Evolutionary conservation across 2,888 invertebrate genomes (phyloP), one percentile per base, ranked within the genome.

Genomic region (Leistus spinibarbis): DNA sequence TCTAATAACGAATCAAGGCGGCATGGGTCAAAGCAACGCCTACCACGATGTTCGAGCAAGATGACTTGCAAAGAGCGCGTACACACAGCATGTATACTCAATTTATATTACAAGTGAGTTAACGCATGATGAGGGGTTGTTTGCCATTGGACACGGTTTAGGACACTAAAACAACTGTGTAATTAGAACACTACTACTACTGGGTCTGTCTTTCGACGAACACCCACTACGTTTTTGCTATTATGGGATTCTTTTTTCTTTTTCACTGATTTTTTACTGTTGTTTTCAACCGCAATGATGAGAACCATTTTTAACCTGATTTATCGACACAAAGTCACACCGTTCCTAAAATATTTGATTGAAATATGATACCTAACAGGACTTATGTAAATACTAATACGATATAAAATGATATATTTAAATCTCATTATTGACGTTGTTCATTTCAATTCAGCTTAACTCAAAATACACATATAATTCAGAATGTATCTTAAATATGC

Each of bases 181-280:
- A 64, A 64, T 64, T 64, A 64, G 64, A 64, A 64, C 64, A 13
- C 24, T 16, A 23, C 64, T 23, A n/a, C n/a, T n/a, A n/a, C n/a
- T n/a, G n/a, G n/a, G n/a, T 23, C 64, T 64, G 64, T 24, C 40
- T 40, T 23, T 10, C 22, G 20, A 60, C 5, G 64, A 64, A 64
- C 64, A 64, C 64, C 64, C 64, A 64, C 64, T 4, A n/a, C 24
- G 64, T 24, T 64, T 64, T 9, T 19, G 3, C 56, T 56, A 4
- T 40, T 5, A 7, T 4, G 40, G 10, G 1, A 40, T 40, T n/a
- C n/a, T n/a, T 40, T 40, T 40, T 10, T 10, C 40, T 40, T 40
- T 10, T 40, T 13, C 40, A 40, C 13, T 40, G 40, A 0, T 5
- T 40, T 40, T 24, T 24, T 4, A 24, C 24, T 24, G 24, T 24